phyloP scores from a whole-genome alignment of 2,113 vertebrate genomes.

The Rhinolophus ferrumequinum region DNA sequence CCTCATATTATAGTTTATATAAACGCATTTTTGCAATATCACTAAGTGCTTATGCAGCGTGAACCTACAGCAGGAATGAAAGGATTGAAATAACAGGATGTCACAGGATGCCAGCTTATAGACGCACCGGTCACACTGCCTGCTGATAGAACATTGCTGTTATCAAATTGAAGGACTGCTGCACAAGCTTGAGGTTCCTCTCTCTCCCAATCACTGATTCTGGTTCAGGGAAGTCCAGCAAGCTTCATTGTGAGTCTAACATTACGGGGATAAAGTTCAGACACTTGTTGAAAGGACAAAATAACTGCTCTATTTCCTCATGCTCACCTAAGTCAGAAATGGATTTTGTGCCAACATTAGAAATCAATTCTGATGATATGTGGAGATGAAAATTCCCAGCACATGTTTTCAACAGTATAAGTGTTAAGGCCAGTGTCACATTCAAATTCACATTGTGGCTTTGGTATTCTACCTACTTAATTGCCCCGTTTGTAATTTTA shows the following conservation, averaged over 20 bases:
- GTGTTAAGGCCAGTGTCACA: not conserved
- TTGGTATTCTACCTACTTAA: not conserved
- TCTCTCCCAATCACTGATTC: not conserved
- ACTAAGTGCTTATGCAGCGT: not conserved
- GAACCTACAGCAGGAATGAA: not conserved
- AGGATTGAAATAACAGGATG: not conserved
- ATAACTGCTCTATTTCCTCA: slow-evolving; percentile 10
- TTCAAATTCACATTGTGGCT: not conserved
- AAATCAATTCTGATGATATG: slow-evolving; percentile 19
- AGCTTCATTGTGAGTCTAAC: not conserved
- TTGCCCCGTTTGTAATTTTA: not conserved
- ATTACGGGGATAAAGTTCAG: not conserved
- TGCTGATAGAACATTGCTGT: not conserved
- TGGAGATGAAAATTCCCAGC: slow-evolving; percentile 20
- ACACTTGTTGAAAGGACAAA: not conserved
- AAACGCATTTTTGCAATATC: not conserved
- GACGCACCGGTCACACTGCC: not conserved
- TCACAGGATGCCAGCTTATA: not conserved
- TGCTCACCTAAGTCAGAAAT: slow-evolving; percentile 23
- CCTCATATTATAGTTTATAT: not conserved
- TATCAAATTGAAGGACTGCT: not conserved
- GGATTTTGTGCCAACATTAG: slow-evolving; percentile 29
- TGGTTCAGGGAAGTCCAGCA: not conserved
- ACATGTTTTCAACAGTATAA: slow-evolving; percentile 13
- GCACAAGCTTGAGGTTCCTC: not conserved